Evolutionary conservation across 2,888 invertebrate species (phyloP), one percentile per base, ranked within the genome.

Genomic region (Nysson spinosus): DNA sequence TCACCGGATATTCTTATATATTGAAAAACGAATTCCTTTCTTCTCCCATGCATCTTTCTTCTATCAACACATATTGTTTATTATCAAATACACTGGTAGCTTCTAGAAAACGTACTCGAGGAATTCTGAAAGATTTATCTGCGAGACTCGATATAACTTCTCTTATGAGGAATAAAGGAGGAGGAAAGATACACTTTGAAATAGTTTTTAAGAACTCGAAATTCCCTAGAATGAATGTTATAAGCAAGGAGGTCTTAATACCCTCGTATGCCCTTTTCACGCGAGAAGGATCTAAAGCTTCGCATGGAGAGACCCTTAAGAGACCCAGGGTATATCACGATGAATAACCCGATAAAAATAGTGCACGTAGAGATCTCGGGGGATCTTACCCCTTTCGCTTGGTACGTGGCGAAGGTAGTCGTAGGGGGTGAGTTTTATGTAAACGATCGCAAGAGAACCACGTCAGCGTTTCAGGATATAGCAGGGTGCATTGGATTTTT

Each of bases 311-410:
- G 32, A n/a, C 34, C 16, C 56, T 47, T 32, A 28, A 22, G 28
- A 34, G 22, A 5, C 14, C 28, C 16, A 22, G 40, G 42, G 44
- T 62, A 51, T 43, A 47, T 55, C 57, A 34, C 54, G 72, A 67
- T 58, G 69, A 66, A 64, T 22, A 55, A 51, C 43, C 24, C 55
- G 74, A 69, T 69, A 72, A 72, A 72, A 72, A 76, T 65, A 67
- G 62, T 62, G 42, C 37, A 39, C 35, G 51, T n/a, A 26, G 56
- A 34, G 24, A 50, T 62, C 62, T 34, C 46, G 51, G 46, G 40
- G 55, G 52, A 52, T 50, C 37, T 49, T 39, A 64, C 43, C 63
- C 72, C 52, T 66, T 68, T 39, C 35, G 30, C 22, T 26, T 20
- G 32, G 11, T 34, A 16, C 30, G 30, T 26, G 16, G 37, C 6